A percentile compares a stretch with the other conserved stretches of the same genome.
Conservation (phyloP, 2,113 vertebrate species). For the Cyanoderma ruficeps region DNA sequence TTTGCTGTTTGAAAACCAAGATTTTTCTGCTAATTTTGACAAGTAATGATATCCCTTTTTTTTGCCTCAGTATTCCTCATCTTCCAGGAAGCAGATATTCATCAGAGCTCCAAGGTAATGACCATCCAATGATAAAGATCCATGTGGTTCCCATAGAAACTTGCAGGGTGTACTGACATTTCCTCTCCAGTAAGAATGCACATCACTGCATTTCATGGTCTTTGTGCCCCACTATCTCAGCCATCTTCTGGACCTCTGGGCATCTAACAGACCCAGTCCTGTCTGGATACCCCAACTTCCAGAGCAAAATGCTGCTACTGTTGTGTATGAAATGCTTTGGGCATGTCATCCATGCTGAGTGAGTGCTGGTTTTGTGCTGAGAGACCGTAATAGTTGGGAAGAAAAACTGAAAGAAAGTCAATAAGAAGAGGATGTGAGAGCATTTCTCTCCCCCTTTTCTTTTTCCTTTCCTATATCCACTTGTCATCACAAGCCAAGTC, state of each 20-base stretch:
- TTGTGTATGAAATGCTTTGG: rapidly evolving
- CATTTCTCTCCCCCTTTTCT: neutral
- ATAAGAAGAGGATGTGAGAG: neutral
- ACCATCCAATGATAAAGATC: neutral
- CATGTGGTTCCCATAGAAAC: neutral
- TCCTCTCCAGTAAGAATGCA: neutral
- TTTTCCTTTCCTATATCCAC: neutral
- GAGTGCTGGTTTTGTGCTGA: neutral
- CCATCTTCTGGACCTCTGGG: neutral
- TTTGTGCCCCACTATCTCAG: neutral
- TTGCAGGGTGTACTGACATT: neutral
- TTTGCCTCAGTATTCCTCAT: neutral
- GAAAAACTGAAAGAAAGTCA: neutral
- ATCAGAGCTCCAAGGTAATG: neutral
- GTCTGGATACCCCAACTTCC: neutral
- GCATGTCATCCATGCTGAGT: neutral
- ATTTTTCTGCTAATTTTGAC: neutral
- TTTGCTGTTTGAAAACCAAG: neutral
- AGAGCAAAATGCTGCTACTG: neutral
- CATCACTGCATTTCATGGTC: neutral
- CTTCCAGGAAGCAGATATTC: neutral
- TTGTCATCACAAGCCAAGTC: neutral
- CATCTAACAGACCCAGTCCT: neutral
- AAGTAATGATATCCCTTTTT: neutral
- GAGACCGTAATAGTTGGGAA: neutral